Evolutionary conservation across 2,113 vertebrate species (phyloP), one percentile per base, ranked within the genome.

Genomic region (Anser brachyrhynchus): DNA sequence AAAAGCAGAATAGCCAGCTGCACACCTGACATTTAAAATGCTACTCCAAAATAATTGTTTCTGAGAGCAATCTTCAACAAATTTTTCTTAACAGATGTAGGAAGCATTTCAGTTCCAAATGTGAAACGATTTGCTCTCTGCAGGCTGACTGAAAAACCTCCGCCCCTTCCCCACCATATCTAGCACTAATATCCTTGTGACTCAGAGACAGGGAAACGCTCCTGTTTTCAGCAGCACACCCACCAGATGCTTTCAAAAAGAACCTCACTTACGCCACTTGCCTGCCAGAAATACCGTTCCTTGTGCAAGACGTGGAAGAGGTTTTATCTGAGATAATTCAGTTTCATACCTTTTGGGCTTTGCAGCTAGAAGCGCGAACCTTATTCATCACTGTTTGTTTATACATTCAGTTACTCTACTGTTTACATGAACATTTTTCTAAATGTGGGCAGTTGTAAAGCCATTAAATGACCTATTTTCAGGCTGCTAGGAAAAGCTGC

Each of bases 251-350:
- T 93, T 67, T 54, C 84, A 90, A 52, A 70, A 73, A 43, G 17
- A 93, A 82, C 43, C 37, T 66, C 1, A 3, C 54, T 96, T 77
- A 89, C 3, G 2, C 44, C 79, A 83, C 41, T 89, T 90, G 57
- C 73, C 86, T 86, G 84, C 73, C 89, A 93, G 82, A 96, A 95
- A 94, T 94, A 89, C 28, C 75, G 22, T 29, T 80, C 75, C 65
- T 43, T 84, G 77, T 58, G 74, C 74, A 91, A 72, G 65, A 77
- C 76, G 76, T 72, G 70, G 59, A 41, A 85, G 73, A 84, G 66
- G 70, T 87, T 82, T 93, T n/a, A 78, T 62, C 33, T 14, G 62
- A 94, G 71, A 69, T n/a, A 66, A 20, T 33, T 70, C 62, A 93
- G 72, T 39, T 84, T 67, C 2, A 0, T 59, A 87, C n/a, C 79